These are phyloP conservation scores for Dicrurus megarhynchus DNA, from an alignment of 2,113 vertebrate species.

Conservation along the genomic window DNA sequence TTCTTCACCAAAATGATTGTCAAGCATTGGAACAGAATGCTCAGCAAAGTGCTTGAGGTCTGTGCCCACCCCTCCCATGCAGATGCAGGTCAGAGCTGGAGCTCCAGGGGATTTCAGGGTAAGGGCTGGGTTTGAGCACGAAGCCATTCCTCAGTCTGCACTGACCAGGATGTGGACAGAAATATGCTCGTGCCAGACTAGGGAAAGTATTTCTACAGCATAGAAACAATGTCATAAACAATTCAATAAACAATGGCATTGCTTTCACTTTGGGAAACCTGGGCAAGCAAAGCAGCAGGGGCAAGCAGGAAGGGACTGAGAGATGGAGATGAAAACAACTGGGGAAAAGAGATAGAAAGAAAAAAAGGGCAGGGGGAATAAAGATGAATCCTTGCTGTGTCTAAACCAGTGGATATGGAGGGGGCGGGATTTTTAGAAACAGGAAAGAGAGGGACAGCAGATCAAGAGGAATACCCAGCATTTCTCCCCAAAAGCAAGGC, in stretches of 20 bases:
- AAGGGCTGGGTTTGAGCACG: background rate
- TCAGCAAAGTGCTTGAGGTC: background rate
- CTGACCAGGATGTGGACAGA: accelerated
- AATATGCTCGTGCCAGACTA: background rate
- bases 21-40: background rate
- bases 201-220: background rate
- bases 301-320: background rate
- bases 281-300: background rate
- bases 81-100: background rate
- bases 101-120: background rate
- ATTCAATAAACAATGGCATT: background rate
- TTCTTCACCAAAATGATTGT: background rate
- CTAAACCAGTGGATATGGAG: background rate
- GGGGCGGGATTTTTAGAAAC: background rate
- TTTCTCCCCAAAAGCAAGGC: background rate
- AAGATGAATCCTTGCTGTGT: background rate
- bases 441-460: background rate
- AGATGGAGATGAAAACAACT: background rate
- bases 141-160: background rate
- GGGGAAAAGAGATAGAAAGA: background rate
- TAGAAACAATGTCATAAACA: accelerated
- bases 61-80: background rate
- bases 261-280: background rate
- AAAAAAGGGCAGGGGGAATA: accelerated
- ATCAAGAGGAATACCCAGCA: accelerated